Evolutionary conservation across 1,140 invertebrate species (phyloP).

Genomic region (Halesus radiatus): DNA sequence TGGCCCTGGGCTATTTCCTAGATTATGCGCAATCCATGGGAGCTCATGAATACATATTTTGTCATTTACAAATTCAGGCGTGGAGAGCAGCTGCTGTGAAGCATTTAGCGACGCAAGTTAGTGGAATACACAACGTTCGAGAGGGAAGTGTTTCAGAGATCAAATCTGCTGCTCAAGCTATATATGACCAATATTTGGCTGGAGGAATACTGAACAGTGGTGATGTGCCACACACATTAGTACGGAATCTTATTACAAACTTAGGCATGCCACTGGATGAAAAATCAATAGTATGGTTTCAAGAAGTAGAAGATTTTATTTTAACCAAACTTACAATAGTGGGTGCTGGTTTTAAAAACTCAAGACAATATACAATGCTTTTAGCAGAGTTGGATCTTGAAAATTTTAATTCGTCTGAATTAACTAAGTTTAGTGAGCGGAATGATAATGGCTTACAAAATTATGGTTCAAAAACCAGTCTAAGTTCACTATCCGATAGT

Average conservation of each 20-base stretch:
- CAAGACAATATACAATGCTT: slow-evolving; percentile 49
- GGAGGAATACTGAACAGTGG: slow-evolving; percentile 80
- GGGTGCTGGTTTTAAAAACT: slow-evolving; percentile 50
- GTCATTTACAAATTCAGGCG: slow-evolving; percentile 86
- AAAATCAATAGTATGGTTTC: slow-evolving; percentile 85
- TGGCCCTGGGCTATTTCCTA: slow-evolving; percentile 86
- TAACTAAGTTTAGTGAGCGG: slow-evolving; percentile 21
- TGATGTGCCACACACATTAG: slow-evolving; percentile 75
- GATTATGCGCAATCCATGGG: slow-evolving; percentile 84
- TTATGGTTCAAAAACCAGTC: slow-evolving; percentile 42
- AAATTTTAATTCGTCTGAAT: slow-evolving; percentile 39
- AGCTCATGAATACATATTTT: slow-evolving; percentile 84
- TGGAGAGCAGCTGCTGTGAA: slow-evolving; percentile 47
- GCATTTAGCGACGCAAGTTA: slow-evolving; percentile 59
- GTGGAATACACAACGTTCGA: slow-evolving; percentile 57
- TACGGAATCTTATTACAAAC: slow-evolving; percentile 76
- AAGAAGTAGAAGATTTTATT: slow-evolving; percentile 83
- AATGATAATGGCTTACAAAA: background rate
- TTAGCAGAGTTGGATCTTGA: slow-evolving; percentile 54
- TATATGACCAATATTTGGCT: slow-evolving; percentile 87
- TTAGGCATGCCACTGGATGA: slow-evolving; percentile 74
- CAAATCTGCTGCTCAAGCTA: slow-evolving; percentile 73
- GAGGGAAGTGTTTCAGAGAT: slow-evolving; percentile 80
- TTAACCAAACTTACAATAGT: slow-evolving; percentile 76
- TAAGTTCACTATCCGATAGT: slow-evolving; percentile 40